phyloP scores from a whole-genome alignment of 1,140 invertebrate species.

The Zaprionus africanus region DNA sequence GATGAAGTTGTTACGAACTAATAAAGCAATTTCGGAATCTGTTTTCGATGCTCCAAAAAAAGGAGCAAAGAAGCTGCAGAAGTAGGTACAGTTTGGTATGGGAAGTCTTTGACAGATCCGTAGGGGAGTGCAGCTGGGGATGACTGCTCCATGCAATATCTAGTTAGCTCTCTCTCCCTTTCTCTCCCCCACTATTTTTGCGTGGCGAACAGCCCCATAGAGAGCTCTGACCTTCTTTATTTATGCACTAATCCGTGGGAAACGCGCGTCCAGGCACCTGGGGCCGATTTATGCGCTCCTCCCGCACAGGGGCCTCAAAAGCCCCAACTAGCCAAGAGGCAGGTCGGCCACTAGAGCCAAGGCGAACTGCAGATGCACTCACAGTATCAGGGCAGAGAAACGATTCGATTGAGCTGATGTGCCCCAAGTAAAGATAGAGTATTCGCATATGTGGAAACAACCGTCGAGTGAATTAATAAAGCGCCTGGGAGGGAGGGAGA shows the following conservation, averaged over 20 bases:
- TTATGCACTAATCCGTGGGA: slow-evolving; percentile 81
- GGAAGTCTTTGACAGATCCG: slow-evolving; percentile 20
- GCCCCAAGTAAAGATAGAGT: slow-evolving; percentile 5
- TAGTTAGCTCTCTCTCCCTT: slow-evolving; percentile 53
- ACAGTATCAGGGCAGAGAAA: neutral
- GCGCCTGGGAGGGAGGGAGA: slow-evolving; percentile 46
- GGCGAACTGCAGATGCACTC: slow-evolving; percentile 30
- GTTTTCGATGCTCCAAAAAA: neutral
- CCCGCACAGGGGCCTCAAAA: slow-evolving; percentile 45
- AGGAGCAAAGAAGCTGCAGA: neutral
- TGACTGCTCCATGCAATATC: slow-evolving; percentile 63
- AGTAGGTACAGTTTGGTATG: slow-evolving; percentile 1
- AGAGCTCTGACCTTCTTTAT: slow-evolving; percentile 76
- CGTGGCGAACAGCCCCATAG: neutral
- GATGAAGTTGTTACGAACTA: slow-evolving; percentile 32
- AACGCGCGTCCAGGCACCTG: slow-evolving; percentile 71
- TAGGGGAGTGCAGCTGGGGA: neutral
- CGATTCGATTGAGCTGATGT: neutral
- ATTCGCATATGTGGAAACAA: slow-evolving; percentile 42
- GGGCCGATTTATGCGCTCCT: slow-evolving; percentile 74
- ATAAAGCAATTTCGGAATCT: slow-evolving; percentile 64
- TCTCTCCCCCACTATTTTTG: neutral
- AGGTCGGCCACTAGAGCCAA: neutral
- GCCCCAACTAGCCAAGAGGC: slow-evolving; percentile 15
- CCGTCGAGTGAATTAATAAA: slow-evolving; percentile 81